Conservation (phyloP, 2,888 invertebrate genomes). For the Leptinotarsa haldemani region DNA sequence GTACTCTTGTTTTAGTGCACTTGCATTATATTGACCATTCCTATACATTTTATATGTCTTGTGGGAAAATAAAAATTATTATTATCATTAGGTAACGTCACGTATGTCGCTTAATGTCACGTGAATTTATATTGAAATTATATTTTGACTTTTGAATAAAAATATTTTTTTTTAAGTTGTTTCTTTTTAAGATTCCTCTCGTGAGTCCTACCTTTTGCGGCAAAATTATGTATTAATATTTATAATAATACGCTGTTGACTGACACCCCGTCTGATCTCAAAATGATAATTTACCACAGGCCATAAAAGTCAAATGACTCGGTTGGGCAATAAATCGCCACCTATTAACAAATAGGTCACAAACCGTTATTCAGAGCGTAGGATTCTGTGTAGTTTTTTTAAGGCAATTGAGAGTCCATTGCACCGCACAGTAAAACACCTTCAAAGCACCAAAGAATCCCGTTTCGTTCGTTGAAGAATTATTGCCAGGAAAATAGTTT, state of each 20-base stretch:
- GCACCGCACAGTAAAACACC: constrained; percentile 26
- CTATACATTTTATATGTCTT: too few relatives aligned
- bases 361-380: constrained; percentile 55
- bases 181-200: too few relatives aligned
- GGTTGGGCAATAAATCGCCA: constrained; percentile 56
- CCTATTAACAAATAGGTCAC: constrained; percentile 62
- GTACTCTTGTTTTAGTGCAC: too few relatives aligned
- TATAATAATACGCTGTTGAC: background rate
- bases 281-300: constrained; percentile 43
- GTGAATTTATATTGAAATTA: too few relatives aligned
- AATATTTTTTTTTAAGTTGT: too few relatives aligned
- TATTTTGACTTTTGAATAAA: too few relatives aligned
- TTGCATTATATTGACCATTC: too few relatives aligned
- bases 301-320: constrained; percentile 42
- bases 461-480: constrained; percentile 57
- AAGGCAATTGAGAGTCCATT: constrained; percentile 49
- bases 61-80: too few relatives aligned
- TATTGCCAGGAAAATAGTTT: constrained; percentile 61
- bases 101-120: too few relatives aligned
- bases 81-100: too few relatives aligned
- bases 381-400: constrained; percentile 47
- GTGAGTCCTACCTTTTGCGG: too few relatives aligned
- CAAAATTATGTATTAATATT: too few relatives aligned
- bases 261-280: constrained; percentile 21
- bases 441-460: constrained; percentile 58